phyloP scores from a whole-genome alignment of 2,888 invertebrate genomes.

The Nezara viridula region DNA sequence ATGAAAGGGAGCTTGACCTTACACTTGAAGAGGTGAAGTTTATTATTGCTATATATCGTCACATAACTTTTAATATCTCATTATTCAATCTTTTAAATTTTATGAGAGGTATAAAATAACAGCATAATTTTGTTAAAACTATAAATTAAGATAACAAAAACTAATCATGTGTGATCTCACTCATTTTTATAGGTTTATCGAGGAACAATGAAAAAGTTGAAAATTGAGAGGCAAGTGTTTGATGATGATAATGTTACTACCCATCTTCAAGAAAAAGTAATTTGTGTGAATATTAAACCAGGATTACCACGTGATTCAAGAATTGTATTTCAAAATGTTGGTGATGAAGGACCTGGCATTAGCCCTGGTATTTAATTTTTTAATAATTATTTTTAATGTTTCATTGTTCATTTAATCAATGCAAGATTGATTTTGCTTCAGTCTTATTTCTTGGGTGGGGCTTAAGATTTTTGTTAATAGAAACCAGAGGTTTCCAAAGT shows the following conservation, averaged over 20 bases:
- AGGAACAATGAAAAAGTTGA: constrained; percentile 87
- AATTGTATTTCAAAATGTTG: constrained; percentile 82
- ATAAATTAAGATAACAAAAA: too few relatives aligned
- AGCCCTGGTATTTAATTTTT: constrained; percentile 72
- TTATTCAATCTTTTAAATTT: too few relatives aligned
- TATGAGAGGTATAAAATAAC: too few relatives aligned
- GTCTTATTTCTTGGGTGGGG: too few relatives aligned
- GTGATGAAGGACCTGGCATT: constrained; percentile 82
- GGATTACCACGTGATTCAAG: constrained; percentile 82
- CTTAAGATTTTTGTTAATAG: too few relatives aligned
- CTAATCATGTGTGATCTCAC: too few relatives aligned
- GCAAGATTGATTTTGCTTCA: too few relatives aligned
- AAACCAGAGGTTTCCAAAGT: too few relatives aligned
- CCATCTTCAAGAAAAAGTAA: constrained; percentile 79
- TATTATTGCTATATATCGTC: not conserved
- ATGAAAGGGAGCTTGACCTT: constrained; percentile 73
- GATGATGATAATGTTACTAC: constrained; percentile 76
- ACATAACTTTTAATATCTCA: not conserved
- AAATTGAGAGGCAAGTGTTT: constrained; percentile 81
- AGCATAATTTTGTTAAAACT: too few relatives aligned
- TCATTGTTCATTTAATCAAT: too few relatives aligned
- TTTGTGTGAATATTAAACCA: constrained; percentile 81
- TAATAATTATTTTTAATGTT: too few relatives aligned
- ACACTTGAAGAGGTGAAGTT: constrained; percentile 75
- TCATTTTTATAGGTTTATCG: constrained; percentile 73